Evolutionary conservation across 2,888 invertebrate genomes (phyloP).

Genomic region (Alcis repandata): DNA sequence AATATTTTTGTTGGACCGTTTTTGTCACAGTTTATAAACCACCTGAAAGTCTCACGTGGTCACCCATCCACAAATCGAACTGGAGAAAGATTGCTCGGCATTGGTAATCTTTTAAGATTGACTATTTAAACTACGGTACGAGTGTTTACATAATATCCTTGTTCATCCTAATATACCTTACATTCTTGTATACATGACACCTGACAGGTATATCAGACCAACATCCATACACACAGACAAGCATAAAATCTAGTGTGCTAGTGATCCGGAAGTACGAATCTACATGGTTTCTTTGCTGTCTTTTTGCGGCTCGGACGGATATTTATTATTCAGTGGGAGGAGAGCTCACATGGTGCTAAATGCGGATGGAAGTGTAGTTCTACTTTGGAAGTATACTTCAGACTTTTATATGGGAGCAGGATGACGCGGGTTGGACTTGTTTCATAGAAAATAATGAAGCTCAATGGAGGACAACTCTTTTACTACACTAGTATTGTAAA

Average conservation of each 20-base stretch:
- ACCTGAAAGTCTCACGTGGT: no score
- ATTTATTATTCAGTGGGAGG: constrained; percentile 38
- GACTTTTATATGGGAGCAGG: constrained; percentile 4
- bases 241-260: constrained; percentile 11
- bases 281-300: constrained; percentile 42
- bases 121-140: no score
- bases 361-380: constrained; percentile 21
- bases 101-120: no score
- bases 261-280: constrained; percentile 50
- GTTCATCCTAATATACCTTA: no score
- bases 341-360: constrained; percentile 27
- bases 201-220: no score
- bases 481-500: not conserved
- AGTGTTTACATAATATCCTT: no score
- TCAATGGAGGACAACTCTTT: not conserved
- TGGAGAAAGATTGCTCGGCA: no score
- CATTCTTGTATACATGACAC: no score
- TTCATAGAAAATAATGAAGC: not conserved
- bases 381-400: constrained; percentile 8
- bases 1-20: no score
- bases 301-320: constrained; percentile 35
- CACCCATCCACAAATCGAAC: no score
- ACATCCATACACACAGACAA: not conserved
- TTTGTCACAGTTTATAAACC: no score
- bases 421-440: not conserved